Evolutionary conservation across 2,113 vertebrate genomes (phyloP), one percentile per base, ranked within the genome.

Genomic region (Collichthys lucidus): DNA sequence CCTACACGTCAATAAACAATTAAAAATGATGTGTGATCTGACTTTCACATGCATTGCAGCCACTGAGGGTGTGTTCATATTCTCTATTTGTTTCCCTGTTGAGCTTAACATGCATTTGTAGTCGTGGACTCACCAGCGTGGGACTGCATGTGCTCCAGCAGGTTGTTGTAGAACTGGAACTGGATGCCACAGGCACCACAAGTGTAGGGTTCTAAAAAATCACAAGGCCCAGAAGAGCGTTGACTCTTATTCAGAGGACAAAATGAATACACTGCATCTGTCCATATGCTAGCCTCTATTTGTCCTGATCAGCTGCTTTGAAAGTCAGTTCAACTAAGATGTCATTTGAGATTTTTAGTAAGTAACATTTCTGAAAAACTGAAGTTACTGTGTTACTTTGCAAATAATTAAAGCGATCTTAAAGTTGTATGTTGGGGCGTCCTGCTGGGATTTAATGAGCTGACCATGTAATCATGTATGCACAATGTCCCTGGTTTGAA

Each of bases 161-260:
- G 97, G 94, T 99, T 99, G 97, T 96, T 98, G 96, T 99, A 99
- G 96, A 99, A 99, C 95, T 99, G 97, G 96, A 99, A 99, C 97
- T 99, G 98, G 95, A 99, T 99, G 90, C 98, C 98, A 93, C 98
- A 99, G 94, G 98, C 97, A 88, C 98, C 98, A 74, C 98, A 99
- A 74, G 97, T 98, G 95, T 98, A 99, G 89, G 97, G 97, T 92
- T 99, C 98, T 99, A 96, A 84, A 92, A 91, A 90, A 95, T 93
- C 92, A 96, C 92, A 96, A 95, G 94, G 88, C 93, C 75, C 87
- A 95, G 84, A 93, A 92, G 93, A 86, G 86, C 47, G 22, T 85
- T 89, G 88, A 91, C 86, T 91, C 86, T 91, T 86, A 83, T 82
- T 87, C 62, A 59, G 63, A 84, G 76, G 68, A 81, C 86, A 78